Conservation (phyloP, 2,888 invertebrate species). For the Malachius bipustulatus region DNA sequence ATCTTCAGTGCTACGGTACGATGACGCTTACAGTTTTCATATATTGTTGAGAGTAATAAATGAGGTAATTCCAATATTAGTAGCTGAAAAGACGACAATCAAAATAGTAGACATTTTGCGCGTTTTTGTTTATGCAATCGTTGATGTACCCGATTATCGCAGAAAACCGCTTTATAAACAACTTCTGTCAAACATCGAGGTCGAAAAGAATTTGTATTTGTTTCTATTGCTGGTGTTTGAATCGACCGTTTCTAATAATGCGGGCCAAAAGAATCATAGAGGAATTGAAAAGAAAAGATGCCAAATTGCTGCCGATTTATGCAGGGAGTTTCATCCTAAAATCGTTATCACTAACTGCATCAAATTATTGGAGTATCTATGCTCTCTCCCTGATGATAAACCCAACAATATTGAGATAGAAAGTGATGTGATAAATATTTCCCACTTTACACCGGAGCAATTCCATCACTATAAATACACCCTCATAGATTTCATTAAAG, state of each 20-base stretch:
- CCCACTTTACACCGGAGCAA: constrained; percentile 58
- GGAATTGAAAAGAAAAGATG: constrained; percentile 39
- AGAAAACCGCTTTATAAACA: constrained; percentile 68
- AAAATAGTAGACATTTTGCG: constrained; percentile 54
- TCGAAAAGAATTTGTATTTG: constrained; percentile 54
- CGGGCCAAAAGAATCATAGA: constrained; percentile 34
- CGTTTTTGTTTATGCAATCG: constrained; percentile 81
- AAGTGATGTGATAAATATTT: constrained; percentile 37
- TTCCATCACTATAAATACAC: constrained; percentile 76
- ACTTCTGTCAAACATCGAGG: constrained; percentile 59
- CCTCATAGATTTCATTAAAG: constrained; percentile 59
- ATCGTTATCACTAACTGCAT: constrained; percentile 52
- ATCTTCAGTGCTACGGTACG: constrained; percentile 79
- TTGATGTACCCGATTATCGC: constrained; percentile 90
- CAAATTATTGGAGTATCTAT: constrained; percentile 53
- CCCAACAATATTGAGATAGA: constrained; percentile 39
- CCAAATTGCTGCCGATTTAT: constrained; percentile 55
- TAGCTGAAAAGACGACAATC: constrained; percentile 28
- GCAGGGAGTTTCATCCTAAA: constrained; percentile 53
- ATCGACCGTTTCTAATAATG: constrained; percentile 50
- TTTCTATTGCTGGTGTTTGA: constrained; percentile 62
- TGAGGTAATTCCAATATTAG: constrained; percentile 75
- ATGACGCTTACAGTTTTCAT: constrained; percentile 91
- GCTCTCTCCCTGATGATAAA: constrained; percentile 52
- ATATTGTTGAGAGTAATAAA: constrained; percentile 83